These are phyloP conservation scores for Rhagoletis pomonella DNA, from an alignment of 1,140 invertebrate species.

Conservation along the genomic window DNA sequence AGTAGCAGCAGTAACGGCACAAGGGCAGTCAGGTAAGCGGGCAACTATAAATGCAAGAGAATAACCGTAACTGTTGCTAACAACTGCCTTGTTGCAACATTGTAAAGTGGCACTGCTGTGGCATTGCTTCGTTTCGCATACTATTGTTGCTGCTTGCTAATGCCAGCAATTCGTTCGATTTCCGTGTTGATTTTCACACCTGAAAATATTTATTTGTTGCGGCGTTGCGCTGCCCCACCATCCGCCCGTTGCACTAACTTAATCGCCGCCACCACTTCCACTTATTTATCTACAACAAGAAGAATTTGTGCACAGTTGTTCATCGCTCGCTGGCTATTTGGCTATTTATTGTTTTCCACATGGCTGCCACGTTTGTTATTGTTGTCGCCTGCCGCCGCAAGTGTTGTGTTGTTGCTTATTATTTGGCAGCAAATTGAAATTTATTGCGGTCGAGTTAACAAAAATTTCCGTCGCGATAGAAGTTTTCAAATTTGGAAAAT, in stretches of 20 bases:
- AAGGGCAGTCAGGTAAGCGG: neutral
- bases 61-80: constrained; percentile 44
- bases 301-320: neutral
- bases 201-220: constrained; percentile 51
- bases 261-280: no score
- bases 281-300: no score
- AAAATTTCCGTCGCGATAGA: constrained; percentile 31
- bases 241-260: no score
- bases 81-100: constrained; percentile 42
- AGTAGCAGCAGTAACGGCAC: constrained; percentile 16
- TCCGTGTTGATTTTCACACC: constrained; percentile 54
- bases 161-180: constrained; percentile 47
- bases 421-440: constrained; percentile 52
- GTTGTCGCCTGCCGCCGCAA: neutral
- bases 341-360: neutral
- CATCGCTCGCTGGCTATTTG: neutral
- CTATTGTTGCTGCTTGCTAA: neutral
- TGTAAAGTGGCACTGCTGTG: constrained; percentile 25
- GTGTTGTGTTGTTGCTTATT: constrained; percentile 42
- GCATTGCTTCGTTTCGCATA: neutral
- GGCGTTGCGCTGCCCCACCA: neutral
- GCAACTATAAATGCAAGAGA: neutral
- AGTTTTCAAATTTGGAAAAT: constrained; percentile 52
- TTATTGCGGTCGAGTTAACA: constrained; percentile 48
- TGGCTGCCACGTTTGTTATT: no score